Percentiles rank a stretch among this genome's conserved stretches.
These are phyloP conservation scores for Flabesymbios commensalis DNA, from an alignment of 2,888 invertebrate genomes.

Conservation along the genomic window DNA sequence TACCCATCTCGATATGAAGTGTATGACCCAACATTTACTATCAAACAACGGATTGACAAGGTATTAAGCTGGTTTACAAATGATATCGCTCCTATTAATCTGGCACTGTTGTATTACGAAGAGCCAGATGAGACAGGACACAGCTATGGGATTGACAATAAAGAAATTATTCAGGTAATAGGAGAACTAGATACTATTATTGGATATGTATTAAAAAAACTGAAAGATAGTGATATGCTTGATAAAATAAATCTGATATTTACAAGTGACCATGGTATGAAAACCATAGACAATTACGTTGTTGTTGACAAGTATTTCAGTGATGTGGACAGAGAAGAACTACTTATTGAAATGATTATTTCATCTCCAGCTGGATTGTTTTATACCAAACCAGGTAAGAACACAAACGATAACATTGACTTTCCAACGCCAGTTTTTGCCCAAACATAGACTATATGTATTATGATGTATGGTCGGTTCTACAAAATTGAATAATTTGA, in stretches of 20 bases:
- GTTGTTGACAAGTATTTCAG: too few species aligned
- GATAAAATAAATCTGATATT: slow-evolving; percentile 70
- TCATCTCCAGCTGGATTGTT: too few species aligned
- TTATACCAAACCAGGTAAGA: too few species aligned
- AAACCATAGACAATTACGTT: too few species aligned
- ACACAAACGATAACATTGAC: too few species aligned
- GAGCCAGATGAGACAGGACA: slow-evolving; percentile 73
- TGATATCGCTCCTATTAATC: slow-evolving; percentile 68
- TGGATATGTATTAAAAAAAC: slow-evolving; percentile 65
- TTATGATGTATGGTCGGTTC: too few species aligned
- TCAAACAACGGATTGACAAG: slow-evolving; percentile 43
- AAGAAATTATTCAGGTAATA: slow-evolving; percentile 63
- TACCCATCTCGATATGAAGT: slow-evolving; percentile 32
- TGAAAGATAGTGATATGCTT: slow-evolving; percentile 64
- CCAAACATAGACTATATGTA: too few species aligned
- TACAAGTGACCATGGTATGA: slow-evolving; percentile 74
- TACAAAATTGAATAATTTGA: too few species aligned
- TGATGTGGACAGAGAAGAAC: too few species aligned
- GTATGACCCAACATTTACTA: slow-evolving; percentile 51
- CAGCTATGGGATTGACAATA: slow-evolving; percentile 63
- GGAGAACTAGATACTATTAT: slow-evolving; percentile 62
- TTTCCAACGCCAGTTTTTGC: too few species aligned
- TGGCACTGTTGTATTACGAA: slow-evolving; percentile 73
- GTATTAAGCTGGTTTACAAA: slow-evolving; percentile 52
- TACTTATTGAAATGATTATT: too few species aligned